Evolutionary conservation across 2,113 vertebrate species (phyloP).

Genomic region (Pandion haliaetus): DNA sequence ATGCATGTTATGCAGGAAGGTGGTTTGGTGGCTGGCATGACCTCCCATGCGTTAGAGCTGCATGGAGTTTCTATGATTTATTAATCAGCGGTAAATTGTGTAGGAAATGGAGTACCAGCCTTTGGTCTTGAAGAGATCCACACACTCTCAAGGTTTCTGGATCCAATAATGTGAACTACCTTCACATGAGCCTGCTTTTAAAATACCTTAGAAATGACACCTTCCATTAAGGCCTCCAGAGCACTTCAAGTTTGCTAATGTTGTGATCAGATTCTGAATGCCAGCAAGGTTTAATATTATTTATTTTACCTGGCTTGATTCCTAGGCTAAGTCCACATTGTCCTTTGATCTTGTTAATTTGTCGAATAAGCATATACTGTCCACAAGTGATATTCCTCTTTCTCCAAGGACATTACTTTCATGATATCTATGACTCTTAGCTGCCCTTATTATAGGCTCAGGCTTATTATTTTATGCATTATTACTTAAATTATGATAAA

Average conservation of each 20-base stretch:
- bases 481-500: neutral
- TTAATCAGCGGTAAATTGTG: neutral
- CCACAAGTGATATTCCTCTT: neutral
- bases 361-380: neutral
- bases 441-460: neutral
- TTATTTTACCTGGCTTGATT: conserved; percentile 30
- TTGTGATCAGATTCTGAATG: neutral
- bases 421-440: neutral
- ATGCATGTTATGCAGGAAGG: neutral
- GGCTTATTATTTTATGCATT: neutral
- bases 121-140: neutral
- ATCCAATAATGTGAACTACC: neutral
- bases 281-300: conserved; percentile 6
- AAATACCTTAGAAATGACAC: neutral
- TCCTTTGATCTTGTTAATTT: conserved; percentile 10
- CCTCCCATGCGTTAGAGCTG: neutral
- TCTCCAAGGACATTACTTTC: neutral
- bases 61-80: neutral
- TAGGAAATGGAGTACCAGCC: neutral
- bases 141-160: neutral
- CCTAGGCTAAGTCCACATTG: neutral
- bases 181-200: neutral
- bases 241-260: neutral
- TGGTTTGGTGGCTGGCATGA: neutral
- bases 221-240: neutral